Evolutionary conservation across 1,140 invertebrate genomes (phyloP).

Genomic region (Drosophila oshimai): DNA sequence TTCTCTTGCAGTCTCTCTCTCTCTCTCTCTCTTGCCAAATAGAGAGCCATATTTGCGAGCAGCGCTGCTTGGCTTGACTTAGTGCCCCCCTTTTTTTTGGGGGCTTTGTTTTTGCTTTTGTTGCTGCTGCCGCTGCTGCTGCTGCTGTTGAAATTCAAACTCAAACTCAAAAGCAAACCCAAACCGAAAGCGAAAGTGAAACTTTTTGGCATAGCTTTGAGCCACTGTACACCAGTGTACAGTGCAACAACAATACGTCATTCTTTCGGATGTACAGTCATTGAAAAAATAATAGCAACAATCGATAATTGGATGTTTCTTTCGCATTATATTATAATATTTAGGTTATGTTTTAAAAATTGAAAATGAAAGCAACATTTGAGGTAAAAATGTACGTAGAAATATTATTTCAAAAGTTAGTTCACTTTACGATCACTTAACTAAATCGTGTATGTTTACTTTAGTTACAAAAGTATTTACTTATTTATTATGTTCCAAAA

Average conservation of each 20-base stretch:
- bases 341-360: too few species aligned
- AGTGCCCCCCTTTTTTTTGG: conserved; percentile 67
- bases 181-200: conserved; percentile 78
- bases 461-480: too few species aligned
- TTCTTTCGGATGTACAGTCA: conserved; percentile 30
- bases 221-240: conserved; percentile 51
- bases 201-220: conserved; percentile 72
- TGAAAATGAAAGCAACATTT: too few species aligned
- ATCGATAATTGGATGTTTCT: not conserved
- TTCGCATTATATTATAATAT: not conserved
- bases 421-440: too few species aligned
- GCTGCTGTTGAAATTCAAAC: conserved; percentile 63
- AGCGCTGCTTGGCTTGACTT: conserved; percentile 66
- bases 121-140: too few species aligned
- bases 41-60: conserved; percentile 8
- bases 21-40: conserved; percentile 18
- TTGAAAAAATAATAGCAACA: not conserved
- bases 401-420: too few species aligned
- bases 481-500: too few species aligned
- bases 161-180: conserved; percentile 15
- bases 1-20: not conserved
- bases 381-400: too few species aligned
- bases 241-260: conserved; percentile 33
- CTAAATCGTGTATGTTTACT: too few species aligned
- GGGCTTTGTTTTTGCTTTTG: conserved; percentile 27